phyloP scores from a whole-genome alignment of 2,888 invertebrate genomes.

The Physocephala rufipes region DNA sequence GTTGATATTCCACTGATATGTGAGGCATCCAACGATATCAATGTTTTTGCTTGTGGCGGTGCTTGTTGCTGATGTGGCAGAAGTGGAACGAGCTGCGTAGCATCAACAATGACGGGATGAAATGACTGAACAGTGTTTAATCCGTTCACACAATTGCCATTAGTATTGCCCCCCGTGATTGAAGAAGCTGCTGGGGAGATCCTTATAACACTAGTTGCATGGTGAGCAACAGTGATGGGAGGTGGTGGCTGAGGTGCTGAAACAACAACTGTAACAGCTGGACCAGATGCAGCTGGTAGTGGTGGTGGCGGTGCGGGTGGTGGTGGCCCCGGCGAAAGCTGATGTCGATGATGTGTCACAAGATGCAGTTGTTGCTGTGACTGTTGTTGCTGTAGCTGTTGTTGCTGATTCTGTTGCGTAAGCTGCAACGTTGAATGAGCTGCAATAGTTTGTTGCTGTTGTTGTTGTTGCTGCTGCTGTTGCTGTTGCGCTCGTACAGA shows the following conservation, averaged over 20 bases:
- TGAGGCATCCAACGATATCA: conserved; percentile 40
- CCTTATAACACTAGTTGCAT: conserved; percentile 84
- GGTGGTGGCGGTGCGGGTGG: conserved; percentile 44
- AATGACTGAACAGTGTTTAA: conserved; percentile 55
- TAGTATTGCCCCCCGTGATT: conserved; percentile 38
- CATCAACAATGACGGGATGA: conserved; percentile 82
- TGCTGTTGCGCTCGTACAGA: conserved; percentile 56
- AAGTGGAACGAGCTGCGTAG: conserved; percentile 81
- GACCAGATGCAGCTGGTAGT: conserved; percentile 30
- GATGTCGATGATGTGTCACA: conserved; percentile 24
- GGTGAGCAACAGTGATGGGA: conserved; percentile 67
- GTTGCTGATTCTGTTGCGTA: conserved; percentile 11
- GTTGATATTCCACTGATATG: conserved; percentile 54
- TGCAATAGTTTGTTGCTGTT: conserved; percentile 50
- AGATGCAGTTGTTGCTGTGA: conserved; percentile 40
- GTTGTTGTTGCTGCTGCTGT: conserved; percentile 50
- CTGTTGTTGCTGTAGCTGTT: conserved; percentile 36
- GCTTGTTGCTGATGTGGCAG: conserved; percentile 67
- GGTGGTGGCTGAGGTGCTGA: conserved; percentile 42
- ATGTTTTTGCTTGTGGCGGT: conserved; percentile 46
- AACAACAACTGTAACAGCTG: conserved; percentile 31
- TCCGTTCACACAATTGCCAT: conserved; percentile 28
- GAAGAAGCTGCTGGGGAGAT: conserved; percentile 77
- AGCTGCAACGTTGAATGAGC: conserved; percentile 51
- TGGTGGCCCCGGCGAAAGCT: conserved; percentile 43